A percentile compares a stretch with the other conserved stretches of the same genome.
Conservation (phyloP, 2,113 vertebrate genomes). For the Microtus richardsoni region DNA sequence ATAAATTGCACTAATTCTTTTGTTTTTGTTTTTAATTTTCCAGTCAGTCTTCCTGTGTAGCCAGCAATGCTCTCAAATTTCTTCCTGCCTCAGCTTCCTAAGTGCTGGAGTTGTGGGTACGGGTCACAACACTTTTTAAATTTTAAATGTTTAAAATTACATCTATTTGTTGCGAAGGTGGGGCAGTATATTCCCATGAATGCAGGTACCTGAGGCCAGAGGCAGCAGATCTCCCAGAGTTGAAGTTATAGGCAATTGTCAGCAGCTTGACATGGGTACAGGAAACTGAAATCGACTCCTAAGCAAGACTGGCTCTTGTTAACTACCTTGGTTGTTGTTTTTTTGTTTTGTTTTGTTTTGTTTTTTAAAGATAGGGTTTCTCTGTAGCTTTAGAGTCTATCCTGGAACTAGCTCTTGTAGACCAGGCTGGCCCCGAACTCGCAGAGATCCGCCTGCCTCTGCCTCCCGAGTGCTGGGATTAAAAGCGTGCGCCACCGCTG, state of each 20-base stretch:
- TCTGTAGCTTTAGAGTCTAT: too few species aligned
- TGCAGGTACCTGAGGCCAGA: neutral
- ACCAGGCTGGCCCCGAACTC: too few species aligned
- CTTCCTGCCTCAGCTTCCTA: neutral
- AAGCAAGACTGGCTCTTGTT: neutral
- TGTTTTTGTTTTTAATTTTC: neutral
- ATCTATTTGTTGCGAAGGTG: neutral
- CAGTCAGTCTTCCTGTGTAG: neutral
- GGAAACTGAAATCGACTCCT: neutral
- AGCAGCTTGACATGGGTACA: neutral
- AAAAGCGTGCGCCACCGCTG: too few species aligned
- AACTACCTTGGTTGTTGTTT: neutral
- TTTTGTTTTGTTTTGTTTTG: too few species aligned
- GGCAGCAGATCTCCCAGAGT: neutral
- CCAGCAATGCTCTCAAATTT: neutral
- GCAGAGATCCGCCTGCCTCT: too few species aligned
- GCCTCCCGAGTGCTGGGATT: too few species aligned
- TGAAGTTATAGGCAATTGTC: neutral
- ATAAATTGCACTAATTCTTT: neutral
- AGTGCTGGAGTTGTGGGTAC: neutral
- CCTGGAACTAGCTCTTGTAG: too few species aligned
- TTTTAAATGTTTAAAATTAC: neutral
- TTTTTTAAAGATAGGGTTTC: too few species aligned
- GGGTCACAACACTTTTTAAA: neutral
- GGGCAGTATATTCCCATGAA: neutral